Percentiles rank a stretch among this genome's conserved stretches.
phyloP scores from a whole-genome alignment of 2,888 invertebrate genomes.

The Mythimna pallens region DNA sequence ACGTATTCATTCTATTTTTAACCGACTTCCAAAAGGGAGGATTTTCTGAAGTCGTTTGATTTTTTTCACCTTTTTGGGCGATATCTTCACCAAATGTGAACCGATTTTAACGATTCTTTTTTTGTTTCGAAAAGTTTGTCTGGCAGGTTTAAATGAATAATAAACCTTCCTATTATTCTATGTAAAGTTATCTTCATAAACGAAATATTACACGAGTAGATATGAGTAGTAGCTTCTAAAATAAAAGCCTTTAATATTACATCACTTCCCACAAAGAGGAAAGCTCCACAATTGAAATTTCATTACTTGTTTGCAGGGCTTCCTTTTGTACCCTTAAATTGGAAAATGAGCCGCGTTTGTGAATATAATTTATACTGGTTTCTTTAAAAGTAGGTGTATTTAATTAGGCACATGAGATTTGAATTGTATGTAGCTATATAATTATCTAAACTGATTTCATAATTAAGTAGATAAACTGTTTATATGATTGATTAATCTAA shows the following conservation, averaged over 20 bases:
- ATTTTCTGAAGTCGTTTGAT: too few relatives aligned
- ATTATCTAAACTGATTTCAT: too few relatives aligned
- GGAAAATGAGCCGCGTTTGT: constrained; percentile 35
- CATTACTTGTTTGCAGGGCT: constrained; percentile 67
- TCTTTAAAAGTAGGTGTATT: background rate
- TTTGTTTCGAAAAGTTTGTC: too few relatives aligned
- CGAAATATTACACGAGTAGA: constrained; percentile 19
- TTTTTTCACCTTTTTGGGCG: too few relatives aligned
- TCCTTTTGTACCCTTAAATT: constrained; percentile 65
- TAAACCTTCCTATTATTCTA: background rate
- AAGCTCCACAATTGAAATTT: constrained; percentile 69
- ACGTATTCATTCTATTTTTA: background rate
- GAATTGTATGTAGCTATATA: background rate
- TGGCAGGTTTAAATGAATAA: background rate
- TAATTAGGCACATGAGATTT: constrained; percentile 6
- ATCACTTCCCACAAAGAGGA: constrained; percentile 56
- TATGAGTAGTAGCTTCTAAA: constrained; percentile 31
- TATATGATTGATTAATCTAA: too few relatives aligned
- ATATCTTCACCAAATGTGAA: too few relatives aligned
- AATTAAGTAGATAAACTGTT: too few relatives aligned
- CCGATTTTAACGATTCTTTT: too few relatives aligned
- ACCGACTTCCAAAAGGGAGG: too few relatives aligned
- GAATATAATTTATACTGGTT: constrained; percentile 10
- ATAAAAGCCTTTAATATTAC: constrained; percentile 60
- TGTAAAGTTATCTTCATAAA: constrained; percentile 8